Evolutionary conservation across 1,140 invertebrate species (phyloP).

Genomic region (Nilaparvata lugens): DNA sequence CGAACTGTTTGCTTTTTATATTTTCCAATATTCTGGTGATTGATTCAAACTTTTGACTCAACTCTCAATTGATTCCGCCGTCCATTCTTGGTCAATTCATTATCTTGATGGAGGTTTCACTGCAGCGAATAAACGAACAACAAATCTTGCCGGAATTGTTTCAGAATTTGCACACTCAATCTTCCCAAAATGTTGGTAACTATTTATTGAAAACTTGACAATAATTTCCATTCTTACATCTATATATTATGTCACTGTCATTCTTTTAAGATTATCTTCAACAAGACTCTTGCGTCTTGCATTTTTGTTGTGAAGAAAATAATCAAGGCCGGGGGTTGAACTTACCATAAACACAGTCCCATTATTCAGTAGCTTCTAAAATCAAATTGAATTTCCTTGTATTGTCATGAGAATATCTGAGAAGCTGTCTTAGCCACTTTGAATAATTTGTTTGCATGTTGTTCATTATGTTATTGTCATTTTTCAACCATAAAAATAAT

Average conservation of each 20-base stretch:
- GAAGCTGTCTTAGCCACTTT: no score
- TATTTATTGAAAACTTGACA: no score
- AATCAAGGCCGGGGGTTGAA: background rate
- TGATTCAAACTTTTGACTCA: no score
- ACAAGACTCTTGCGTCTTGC: background rate
- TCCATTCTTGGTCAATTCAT: no score
- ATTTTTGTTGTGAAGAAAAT: background rate
- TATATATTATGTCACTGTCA: no score
- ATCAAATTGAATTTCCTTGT: no score
- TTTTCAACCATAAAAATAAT: no score
- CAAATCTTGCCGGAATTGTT: background rate
- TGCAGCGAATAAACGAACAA: background rate
- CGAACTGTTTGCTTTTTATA: background rate
- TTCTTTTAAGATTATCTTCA: background rate
- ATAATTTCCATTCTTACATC: no score
- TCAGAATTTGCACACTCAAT: background rate
- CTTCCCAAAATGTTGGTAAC: background rate
- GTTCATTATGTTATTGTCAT: no score
- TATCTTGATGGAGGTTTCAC: background rate
- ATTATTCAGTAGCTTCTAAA: background rate
- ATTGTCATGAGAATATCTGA: no score
- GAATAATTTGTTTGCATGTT: no score
- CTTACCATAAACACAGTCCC: background rate
- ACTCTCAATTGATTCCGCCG: no score
- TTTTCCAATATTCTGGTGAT: background rate